phyloP scores from a whole-genome alignment of 2,113 vertebrate genomes.

The Bufo gargarizans region DNA sequence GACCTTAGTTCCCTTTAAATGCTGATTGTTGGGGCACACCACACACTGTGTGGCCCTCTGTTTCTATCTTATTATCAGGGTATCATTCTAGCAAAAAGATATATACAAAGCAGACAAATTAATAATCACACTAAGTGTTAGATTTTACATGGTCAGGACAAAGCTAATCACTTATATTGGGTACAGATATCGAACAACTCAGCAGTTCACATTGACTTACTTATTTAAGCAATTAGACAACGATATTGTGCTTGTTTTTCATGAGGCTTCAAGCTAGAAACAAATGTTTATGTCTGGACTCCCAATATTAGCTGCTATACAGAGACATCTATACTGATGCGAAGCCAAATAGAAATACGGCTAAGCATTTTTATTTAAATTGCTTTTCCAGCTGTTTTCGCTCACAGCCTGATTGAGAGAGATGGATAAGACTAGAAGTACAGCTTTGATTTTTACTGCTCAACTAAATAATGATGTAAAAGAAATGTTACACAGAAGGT shows the following conservation, averaged over 20 bases:
- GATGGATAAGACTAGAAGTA: constrained; percentile 23
- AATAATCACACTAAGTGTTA: neutral
- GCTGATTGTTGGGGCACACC: neutral
- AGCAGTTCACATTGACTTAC: constrained; percentile 36
- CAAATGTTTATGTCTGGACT: constrained; percentile 31
- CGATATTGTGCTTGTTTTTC: constrained; percentile 27
- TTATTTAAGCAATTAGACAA: constrained; percentile 40
- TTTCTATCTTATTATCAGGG: neutral
- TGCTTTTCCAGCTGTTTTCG: constrained; percentile 47
- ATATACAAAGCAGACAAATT: no score
- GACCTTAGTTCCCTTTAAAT: neutral
- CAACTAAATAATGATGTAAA: constrained; percentile 41
- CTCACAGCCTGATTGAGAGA: constrained; percentile 29
- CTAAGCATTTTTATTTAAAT: constrained; percentile 51
- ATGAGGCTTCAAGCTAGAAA: constrained; percentile 27
- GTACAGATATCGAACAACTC: constrained; percentile 36
- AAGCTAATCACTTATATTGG: constrained; percentile 28
- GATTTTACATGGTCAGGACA: constrained; percentile 14
- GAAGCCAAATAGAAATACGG: constrained; percentile 36
- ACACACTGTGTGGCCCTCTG: neutral
- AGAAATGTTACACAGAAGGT: constrained; percentile 27
- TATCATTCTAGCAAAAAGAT: neutral
- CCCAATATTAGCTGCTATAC: neutral
- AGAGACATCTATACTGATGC: constrained; percentile 33
- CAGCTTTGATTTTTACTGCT: constrained; percentile 31